Percentiles rank a stretch among this genome's conserved stretches.
These are phyloP conservation scores for Nezara viridula DNA, from an alignment of 2,888 invertebrate species.

Conservation along the genomic window DNA sequence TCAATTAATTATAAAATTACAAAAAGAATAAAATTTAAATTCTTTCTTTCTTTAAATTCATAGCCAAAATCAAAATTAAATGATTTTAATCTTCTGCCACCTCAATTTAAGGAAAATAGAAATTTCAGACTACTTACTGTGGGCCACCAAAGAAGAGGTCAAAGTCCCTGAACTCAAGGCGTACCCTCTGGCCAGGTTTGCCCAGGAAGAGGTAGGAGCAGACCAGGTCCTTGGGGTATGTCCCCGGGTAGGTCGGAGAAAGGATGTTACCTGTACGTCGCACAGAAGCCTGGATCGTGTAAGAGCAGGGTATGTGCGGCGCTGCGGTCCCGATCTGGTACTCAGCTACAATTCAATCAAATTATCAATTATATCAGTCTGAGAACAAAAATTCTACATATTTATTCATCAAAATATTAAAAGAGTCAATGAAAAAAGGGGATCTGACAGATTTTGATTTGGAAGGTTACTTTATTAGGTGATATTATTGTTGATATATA, in stretches of 20 bases:
- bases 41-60: too few relatives aligned
- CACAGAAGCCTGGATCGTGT: slow-evolving; percentile 81
- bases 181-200: slow-evolving; percentile 88
- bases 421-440: background rate
- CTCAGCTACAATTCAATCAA: slow-evolving; percentile 76
- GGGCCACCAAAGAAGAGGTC: slow-evolving; percentile 98
- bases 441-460: background rate
- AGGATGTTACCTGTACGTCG: slow-evolving; percentile 87
- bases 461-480: too few relatives aligned
- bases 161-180: slow-evolving; percentile 97
- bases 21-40: background rate
- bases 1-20: background rate
- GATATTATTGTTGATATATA: too few relatives aligned
- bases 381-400: background rate
- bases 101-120: too few relatives aligned
- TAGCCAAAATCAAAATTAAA: too few relatives aligned
- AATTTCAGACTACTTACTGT: slow-evolving; percentile 87
- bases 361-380: background rate
- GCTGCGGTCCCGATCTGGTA: slow-evolving; percentile 93
- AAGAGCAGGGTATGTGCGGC: slow-evolving; percentile 89
- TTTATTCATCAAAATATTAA: background rate
- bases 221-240: slow-evolving; percentile 95
- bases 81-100: too few relatives aligned
- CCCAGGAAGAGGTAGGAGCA: slow-evolving; percentile 96
- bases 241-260: slow-evolving; percentile 98